phyloP scores from a whole-genome alignment of 1,140 invertebrate species.

The silkworm (Bombyx mori) region ASM3026992v2 NC_085120.1:3192001-3192500 shows the following conservation, averaged over 20 bases:
- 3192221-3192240: not conserved
- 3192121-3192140: constrained; percentile 52
- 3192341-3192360: too few species aligned
- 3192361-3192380: too few species aligned
- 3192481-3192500: too few species aligned
- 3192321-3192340: too few species aligned
- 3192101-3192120: constrained; percentile 80
- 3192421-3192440: too few species aligned
- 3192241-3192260: too few species aligned
- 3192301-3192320: too few species aligned
- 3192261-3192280: not conserved
- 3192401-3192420: too few species aligned
- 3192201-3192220: constrained; percentile 1
- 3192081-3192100: constrained; percentile 91
- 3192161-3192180: constrained; percentile 47
- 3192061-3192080: constrained; percentile 73
- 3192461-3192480: too few species aligned
- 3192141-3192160: constrained; percentile 53
- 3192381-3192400: too few species aligned
- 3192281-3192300: not conserved
- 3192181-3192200: constrained; percentile 26
- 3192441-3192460: not conserved
- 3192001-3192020: constrained; percentile 50
- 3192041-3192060: constrained; percentile 64
- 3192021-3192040: constrained; percentile 58